Evolutionary conservation across 2,113 vertebrate species (phyloP), one percentile per base, ranked within the genome.

Genomic region (Leucosticte australis): DNA sequence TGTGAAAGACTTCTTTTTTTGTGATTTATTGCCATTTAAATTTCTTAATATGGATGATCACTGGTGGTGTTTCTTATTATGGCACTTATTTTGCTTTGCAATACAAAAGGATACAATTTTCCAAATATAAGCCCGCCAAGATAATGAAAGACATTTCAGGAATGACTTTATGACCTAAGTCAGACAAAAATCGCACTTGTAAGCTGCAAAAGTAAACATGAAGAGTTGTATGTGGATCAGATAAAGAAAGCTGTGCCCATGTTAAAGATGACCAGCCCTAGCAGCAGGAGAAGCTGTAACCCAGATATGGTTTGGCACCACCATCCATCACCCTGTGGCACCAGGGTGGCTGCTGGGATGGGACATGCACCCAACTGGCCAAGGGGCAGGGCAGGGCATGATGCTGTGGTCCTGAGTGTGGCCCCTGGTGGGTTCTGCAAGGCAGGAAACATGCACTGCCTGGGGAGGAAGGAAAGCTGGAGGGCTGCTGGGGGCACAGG

Each of bases 311-410:
- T 37, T 76, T 56, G 31, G 15, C 15, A 73, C 4, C 0, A 0
- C 8, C 2, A 2, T 30, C 24, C 50, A 21, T n/a, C 4, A 1
- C 9, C 21, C 9, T 44, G 24, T 31, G 47, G 26, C 68, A 47
- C 3, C 6, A 49, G n/a, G 16, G 10, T 1, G 6, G 23, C 23
- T 71, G 13, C 28, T 0, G 6, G 28, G 27, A 7, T 2, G 6
- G 21, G 30, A 27, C 11, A 15, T 0, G 2, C 3, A 20, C 13
- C 1, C 0, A 0, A 3, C 8, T 53, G 46, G 12, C 27, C 21
- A 35, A 62, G 3, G 13, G 5, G 12, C 17, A 57, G 15, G 0
- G 2, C 27, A 42, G 19, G 20, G 7, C 15, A 8, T 0, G 3
- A 24, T 49, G 15, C 16, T 73, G n/a, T 12, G 6, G 13, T 44